Conservation (phyloP, 1,140 invertebrate genomes). For the Drosophila serrata region DNA sequence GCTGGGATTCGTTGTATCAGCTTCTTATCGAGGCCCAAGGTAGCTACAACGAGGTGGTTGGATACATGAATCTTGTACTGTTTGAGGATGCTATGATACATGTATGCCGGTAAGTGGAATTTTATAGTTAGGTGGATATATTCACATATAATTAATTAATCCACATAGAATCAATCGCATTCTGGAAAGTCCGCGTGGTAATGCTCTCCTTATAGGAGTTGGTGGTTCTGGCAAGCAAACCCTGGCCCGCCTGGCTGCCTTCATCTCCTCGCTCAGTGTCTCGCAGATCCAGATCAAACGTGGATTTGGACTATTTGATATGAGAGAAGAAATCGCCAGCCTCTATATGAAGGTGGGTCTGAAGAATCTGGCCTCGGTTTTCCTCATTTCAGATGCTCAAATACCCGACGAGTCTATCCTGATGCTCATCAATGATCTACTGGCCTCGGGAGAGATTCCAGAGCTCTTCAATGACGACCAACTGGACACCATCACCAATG, state of each 20-base stretch:
- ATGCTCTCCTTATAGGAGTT: constrained; percentile 96
- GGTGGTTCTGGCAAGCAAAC: constrained; percentile 98
- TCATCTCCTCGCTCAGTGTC: constrained; percentile 95
- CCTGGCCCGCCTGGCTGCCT: constrained; percentile 94
- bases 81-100: constrained; percentile 98
- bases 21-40: constrained; percentile 93
- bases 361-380: constrained; percentile 95
- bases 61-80: constrained; percentile 97
- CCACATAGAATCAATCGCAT: constrained; percentile 94
- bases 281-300: constrained; percentile 97
- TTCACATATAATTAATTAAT: background rate
- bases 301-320: constrained; percentile 93
- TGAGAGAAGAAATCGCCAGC: constrained; percentile 92
- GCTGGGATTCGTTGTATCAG: constrained; percentile 91
- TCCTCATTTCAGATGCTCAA: constrained; percentile 97
- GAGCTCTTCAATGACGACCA: constrained; percentile 97
- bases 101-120: constrained; percentile 90
- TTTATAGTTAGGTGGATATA: too few relatives aligned
- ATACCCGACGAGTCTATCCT: constrained; percentile 96
- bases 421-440: constrained; percentile 97
- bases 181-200: constrained; percentile 95
- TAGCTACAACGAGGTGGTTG: constrained; percentile 94
- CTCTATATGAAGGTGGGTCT: constrained; percentile 95
- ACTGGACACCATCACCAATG: constrained; percentile 94
- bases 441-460: constrained; percentile 97